Evolutionary conservation across 2,113 vertebrate genomes (phyloP).

Genomic region (Toxotes chatareus): DNA sequence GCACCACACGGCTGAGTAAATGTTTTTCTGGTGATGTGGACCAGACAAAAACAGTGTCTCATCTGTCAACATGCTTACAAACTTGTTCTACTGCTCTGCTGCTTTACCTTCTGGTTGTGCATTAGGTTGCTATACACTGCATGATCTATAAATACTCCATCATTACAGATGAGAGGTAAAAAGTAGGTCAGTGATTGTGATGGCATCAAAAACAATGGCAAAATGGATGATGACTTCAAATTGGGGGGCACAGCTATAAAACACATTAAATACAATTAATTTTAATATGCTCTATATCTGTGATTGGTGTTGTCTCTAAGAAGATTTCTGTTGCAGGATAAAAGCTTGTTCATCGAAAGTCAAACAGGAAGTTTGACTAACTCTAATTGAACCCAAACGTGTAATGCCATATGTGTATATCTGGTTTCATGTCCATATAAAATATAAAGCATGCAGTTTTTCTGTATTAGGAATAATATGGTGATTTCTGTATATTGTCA

Average conservation of each 20-base stretch:
- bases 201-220: background rate
- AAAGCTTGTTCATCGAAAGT: background rate
- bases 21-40: conserved; percentile 58
- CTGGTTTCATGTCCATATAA: background rate
- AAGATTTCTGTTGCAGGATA: background rate
- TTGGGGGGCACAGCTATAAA: background rate
- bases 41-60: conserved; percentile 73
- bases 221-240: background rate
- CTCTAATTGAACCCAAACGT: background rate
- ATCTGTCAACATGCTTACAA: conserved; percentile 55
- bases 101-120: background rate
- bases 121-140: background rate
- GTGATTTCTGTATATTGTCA: too few relatives aligned
- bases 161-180: background rate
- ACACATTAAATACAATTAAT: background rate
- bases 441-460: background rate
- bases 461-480: background rate
- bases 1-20: conserved; percentile 57
- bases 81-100: conserved; percentile 29
- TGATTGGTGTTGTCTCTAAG: background rate
- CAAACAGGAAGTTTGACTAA: background rate
- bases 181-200: background rate
- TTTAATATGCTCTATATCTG: background rate
- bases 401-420: background rate
- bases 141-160: conserved; percentile 2